Evolutionary conservation across 1,140 invertebrate genomes (phyloP).

Genomic region (Formica exsecta): DNA sequence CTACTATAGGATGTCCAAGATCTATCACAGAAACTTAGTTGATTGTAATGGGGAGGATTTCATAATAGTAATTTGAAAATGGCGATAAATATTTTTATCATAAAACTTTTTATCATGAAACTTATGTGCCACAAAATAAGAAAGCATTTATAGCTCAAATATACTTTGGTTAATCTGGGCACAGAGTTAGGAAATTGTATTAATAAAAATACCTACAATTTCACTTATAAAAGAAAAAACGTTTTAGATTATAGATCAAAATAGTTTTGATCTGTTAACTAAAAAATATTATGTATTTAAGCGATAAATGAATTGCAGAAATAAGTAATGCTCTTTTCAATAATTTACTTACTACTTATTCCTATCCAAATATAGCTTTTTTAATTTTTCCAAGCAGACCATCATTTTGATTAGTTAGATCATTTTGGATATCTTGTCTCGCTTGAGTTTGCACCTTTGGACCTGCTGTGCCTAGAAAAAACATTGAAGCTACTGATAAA

Average conservation of each 20-base stretch:
- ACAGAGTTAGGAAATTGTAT: not conserved
- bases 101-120: not conserved
- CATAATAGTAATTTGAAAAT: not conserved
- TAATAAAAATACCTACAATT: slow-evolving; percentile 16
- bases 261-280: not conserved
- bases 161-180: not conserved
- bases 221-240: not conserved
- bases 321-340: not conserved
- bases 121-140: not conserved
- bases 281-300: not conserved
- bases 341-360: slow-evolving; percentile 64
- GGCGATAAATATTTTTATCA: not conserved
- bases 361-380: slow-evolving; percentile 89
- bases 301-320: not conserved
- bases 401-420: slow-evolving; percentile 77
- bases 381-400: slow-evolving; percentile 89
- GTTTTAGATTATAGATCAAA: not conserved
- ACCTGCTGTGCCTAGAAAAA: slow-evolving; percentile 85
- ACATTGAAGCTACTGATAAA: slow-evolving; percentile 32
- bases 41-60: not conserved
- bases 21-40: not conserved
- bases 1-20: not conserved
- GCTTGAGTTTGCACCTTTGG: slow-evolving; percentile 86
- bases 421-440: slow-evolving; percentile 79
- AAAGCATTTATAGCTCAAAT: not conserved